Percentiles rank a stretch among this genome's conserved stretches.
Conservation (phyloP, 2,797 vertebrate genomes). For the Melanotaenia pygmaea region DNA sequence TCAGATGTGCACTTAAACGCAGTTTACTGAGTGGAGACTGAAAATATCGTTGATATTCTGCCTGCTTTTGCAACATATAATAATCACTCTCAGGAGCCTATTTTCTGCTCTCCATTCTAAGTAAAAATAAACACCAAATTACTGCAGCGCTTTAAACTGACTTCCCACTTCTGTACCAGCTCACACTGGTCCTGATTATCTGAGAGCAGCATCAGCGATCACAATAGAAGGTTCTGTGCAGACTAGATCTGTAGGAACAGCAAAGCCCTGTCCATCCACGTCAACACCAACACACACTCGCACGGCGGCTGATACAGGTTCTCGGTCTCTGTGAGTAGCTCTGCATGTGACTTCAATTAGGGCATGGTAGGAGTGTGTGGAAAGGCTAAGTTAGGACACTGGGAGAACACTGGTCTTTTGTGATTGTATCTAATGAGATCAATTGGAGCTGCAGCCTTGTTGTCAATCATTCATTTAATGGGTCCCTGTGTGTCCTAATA, state of each 20-base stretch:
- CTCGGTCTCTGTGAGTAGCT: constrained; percentile 34
- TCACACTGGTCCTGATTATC: constrained; percentile 29
- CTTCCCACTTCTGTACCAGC: constrained; percentile 19
- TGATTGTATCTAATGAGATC: constrained; percentile 76
- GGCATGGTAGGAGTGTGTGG: constrained; percentile 46
- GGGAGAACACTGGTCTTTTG: constrained; percentile 71
- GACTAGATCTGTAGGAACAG: constrained; percentile 30
- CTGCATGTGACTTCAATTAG: constrained; percentile 82
- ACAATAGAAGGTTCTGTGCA: constrained; percentile 3
- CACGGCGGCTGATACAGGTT: constrained; percentile 36
- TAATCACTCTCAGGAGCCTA: neutral
- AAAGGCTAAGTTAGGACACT: constrained; percentile 32
- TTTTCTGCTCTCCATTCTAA: constrained; percentile 30
- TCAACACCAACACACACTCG: constrained; percentile 42
- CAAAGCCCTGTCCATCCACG: constrained; percentile 10
- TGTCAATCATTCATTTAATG: constrained; percentile 59
- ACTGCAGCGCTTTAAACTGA: constrained; percentile 17
- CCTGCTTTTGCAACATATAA: constrained; percentile 10
- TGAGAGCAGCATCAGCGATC: constrained; percentile 38
- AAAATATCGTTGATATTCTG: neutral
- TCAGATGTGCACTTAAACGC: constrained; percentile 18
- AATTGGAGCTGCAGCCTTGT: constrained; percentile 63
- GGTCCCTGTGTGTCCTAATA: constrained; percentile 40
- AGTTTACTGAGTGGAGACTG: neutral
- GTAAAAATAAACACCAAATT: constrained; percentile 41